A percentile compares a stretch with the other conserved stretches of the same genome.
These are phyloP conservation scores for Heteractis magnifica DNA, from an alignment of 92 coral and sea anemone species.

Conservation along the genomic window DNA sequence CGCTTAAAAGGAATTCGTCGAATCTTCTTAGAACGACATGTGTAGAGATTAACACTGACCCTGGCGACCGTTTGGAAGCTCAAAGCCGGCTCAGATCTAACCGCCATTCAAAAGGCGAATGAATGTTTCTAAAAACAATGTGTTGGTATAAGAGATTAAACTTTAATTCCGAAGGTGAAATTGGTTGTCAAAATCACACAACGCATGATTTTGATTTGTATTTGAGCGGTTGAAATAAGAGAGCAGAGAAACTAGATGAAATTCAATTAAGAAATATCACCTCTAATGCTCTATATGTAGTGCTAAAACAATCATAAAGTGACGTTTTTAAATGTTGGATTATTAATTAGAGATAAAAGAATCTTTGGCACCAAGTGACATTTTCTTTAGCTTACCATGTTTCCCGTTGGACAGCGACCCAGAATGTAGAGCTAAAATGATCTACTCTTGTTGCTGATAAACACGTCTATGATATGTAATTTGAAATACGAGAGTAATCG, in stretches of 20 bases:
- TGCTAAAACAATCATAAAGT: too few relatives aligned
- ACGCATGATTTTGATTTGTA: background rate
- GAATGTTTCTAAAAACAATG: background rate
- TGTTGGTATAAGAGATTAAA: background rate
- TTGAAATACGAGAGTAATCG: background rate
- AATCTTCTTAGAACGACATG: background rate
- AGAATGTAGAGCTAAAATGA: constrained; percentile 3
- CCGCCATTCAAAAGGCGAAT: background rate
- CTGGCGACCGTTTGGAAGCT: background rate
- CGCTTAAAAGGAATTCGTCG: background rate
- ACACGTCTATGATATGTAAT: background rate
- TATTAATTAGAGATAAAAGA: too few relatives aligned
- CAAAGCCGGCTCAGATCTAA: background rate
- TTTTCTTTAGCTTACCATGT: background rate
- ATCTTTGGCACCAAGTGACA: background rate
- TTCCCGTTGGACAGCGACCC: background rate
- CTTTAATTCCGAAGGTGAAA: background rate
- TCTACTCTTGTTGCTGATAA: background rate
- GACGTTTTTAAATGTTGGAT: too few relatives aligned
- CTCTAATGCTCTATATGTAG: too few relatives aligned
- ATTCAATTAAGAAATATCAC: background rate
- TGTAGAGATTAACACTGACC: background rate
- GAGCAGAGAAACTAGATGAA: background rate
- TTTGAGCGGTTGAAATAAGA: background rate
- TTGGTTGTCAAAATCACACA: background rate